Conservation (phyloP, 2,113 vertebrate genomes). For the Nothocercus julius region DNA sequence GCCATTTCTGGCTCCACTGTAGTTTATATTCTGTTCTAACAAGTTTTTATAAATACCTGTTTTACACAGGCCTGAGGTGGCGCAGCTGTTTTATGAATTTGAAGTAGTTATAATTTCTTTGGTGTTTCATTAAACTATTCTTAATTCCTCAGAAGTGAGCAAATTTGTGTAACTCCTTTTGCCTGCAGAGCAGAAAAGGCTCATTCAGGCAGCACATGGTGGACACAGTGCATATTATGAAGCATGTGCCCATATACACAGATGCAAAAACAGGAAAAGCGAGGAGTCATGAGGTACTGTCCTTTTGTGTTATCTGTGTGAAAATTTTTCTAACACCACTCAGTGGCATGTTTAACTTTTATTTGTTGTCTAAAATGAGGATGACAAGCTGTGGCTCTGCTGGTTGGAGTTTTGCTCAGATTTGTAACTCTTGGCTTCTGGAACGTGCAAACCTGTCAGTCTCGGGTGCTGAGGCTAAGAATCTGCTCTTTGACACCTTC, state of each 20-base stretch:
- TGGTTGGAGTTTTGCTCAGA: not conserved
- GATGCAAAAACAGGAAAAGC: not conserved
- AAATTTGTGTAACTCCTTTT: not conserved
- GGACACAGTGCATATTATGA: not conserved
- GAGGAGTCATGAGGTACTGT: not conserved
- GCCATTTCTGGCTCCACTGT: not conserved
- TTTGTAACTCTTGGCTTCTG: not conserved
- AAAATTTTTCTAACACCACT: not conserved
- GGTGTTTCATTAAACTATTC: not conserved
- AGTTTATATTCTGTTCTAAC: not conserved
- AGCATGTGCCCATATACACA: fast-evolving
- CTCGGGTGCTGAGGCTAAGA: not conserved
- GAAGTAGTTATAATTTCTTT: not conserved
- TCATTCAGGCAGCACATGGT: not conserved
- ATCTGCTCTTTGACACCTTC: not conserved
- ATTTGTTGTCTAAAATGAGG: not conserved
- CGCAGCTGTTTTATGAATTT: not conserved
- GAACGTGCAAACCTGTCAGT: not conserved
- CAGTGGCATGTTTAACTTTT: not conserved
- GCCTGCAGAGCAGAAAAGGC: not conserved
- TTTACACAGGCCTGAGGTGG: not conserved
- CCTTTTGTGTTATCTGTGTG: not conserved
- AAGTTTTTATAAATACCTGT: not conserved
- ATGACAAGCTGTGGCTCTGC: not conserved
- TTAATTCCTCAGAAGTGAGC: not conserved